Percentiles rank a stretch among this genome's conserved stretches.
Conservation (phyloP, 2,113 vertebrate genomes). For the Bucco capensis region DNA sequence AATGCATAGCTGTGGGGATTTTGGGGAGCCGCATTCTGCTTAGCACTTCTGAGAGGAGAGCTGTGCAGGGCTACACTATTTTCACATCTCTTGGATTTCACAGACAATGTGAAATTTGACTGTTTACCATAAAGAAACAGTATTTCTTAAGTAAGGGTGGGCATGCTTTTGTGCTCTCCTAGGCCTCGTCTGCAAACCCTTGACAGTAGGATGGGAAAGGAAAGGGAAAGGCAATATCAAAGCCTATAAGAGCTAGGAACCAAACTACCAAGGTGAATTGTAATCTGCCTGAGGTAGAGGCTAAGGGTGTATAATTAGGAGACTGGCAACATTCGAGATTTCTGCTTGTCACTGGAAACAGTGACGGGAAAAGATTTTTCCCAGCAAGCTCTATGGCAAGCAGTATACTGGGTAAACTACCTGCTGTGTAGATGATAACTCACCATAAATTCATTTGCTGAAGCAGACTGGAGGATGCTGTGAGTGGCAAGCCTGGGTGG, state of each 20-base stretch:
- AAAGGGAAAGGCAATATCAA: not conserved
- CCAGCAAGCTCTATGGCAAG: not conserved
- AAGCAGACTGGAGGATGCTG: not conserved
- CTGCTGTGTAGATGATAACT: not conserved
- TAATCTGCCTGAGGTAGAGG: not conserved
- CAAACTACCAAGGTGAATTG: not conserved
- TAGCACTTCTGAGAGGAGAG: constrained; percentile 24
- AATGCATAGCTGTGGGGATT: constrained; percentile 22
- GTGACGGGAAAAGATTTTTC: not conserved
- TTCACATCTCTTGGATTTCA: constrained; percentile 9
- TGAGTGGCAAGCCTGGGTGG: not conserved
- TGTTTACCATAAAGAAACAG: not conserved
- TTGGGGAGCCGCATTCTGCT: constrained; percentile 2
- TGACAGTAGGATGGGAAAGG: not conserved
- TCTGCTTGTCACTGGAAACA: not conserved
- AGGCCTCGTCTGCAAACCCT: not conserved
- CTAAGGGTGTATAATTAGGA: not conserved
- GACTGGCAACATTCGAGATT: not conserved
- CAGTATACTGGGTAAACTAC: not conserved
- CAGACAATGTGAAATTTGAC: not conserved
- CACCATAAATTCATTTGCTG: not conserved
- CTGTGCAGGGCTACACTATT: not conserved
- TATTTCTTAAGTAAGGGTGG: not conserved
- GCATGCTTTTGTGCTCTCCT: not conserved
- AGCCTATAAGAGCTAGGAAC: not conserved